Evolutionary conservation across 2,888 invertebrate genomes (phyloP).

Genomic region (Neoscelio sp.): DNA sequence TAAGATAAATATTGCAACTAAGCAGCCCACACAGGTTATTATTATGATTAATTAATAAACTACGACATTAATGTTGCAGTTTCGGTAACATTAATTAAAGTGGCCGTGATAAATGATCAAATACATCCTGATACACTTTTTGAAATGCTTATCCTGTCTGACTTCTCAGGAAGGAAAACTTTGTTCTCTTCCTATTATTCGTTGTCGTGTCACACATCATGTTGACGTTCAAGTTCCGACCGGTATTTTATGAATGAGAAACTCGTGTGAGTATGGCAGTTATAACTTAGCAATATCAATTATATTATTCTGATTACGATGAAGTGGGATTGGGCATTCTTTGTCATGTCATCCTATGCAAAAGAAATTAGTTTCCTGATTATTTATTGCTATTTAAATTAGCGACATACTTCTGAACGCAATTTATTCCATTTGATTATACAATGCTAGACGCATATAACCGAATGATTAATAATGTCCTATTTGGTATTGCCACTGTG

Average conservation of each 20-base stretch:
- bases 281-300: constrained; percentile 44
- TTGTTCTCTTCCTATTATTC: constrained; percentile 24
- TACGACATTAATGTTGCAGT: background rate
- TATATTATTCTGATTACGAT: constrained; percentile 5
- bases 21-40: background rate
- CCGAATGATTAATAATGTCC: no score
- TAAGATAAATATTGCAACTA: no score
- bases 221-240: constrained; percentile 13
- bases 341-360: background rate
- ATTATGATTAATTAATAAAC: constrained; percentile 6
- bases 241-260: constrained; percentile 30
- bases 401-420: background rate
- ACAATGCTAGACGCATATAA: no score
- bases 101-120: constrained; percentile 18
- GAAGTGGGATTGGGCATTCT: background rate
- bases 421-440: constrained; percentile 19
- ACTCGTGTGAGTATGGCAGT: constrained; percentile 3
- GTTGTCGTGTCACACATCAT: constrained; percentile 15
- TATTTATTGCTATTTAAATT: constrained; percentile 20
- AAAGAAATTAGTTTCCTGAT: constrained; percentile 12
- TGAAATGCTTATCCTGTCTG: background rate
- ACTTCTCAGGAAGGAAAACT: constrained; percentile 15
- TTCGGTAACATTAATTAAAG: constrained; percentile 2
- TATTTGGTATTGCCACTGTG: no score
- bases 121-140: constrained; percentile 21